Evolutionary conservation across 1,140 invertebrate species (phyloP), one percentile per base, ranked within the genome.

Genomic region (Ylistrum balloti): DNA sequence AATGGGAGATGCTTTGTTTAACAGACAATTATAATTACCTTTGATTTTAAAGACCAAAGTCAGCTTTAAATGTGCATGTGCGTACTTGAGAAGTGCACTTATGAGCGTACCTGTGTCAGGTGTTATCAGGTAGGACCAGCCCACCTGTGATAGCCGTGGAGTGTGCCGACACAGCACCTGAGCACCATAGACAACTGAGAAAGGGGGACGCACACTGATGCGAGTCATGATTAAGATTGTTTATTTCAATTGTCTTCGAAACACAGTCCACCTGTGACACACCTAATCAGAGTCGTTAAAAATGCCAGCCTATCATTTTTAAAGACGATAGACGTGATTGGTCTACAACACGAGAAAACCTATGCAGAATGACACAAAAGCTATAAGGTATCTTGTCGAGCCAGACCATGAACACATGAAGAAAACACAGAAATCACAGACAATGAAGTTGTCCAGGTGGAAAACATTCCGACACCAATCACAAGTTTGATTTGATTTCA

Each of bases 221-320:
- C 9, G 5, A n/a, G 5, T n/a, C 22, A 3, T 28, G 56, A 74
- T 74, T 74, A 74, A 74, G 0, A 28, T 48, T 74, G 9, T 74
- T 74, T 74, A 74, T 74, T 74, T 74, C 56, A 74, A 74, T 28
- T 74, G 56, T 74, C 56, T 74, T n/a, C 17, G 5, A 74, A 74
- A 74, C 56, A 17, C 56, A 28, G n/a, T 28, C 56, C 56, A 74
- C 56, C 56, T 74, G 56, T 74, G 56, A 74, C 56, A 74, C n/a
- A 74, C 17, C 41, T 45, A 17, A 45, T 74, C 56, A 7, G 15
- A 74, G 56, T 74, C 56, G 3, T n/a, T 74, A 74, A 74, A 74
- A 74, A 74, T 28, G 20, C 56, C 5, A 17, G 56, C 13, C 35
- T 38, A 38, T 38, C 35, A 38, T 38, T 38, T 38, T 38, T 38